These are phyloP conservation scores for Caenorhabditis sp. DNA, from an alignment of 2,888 invertebrate species.

Conservation along the genomic window DNA sequence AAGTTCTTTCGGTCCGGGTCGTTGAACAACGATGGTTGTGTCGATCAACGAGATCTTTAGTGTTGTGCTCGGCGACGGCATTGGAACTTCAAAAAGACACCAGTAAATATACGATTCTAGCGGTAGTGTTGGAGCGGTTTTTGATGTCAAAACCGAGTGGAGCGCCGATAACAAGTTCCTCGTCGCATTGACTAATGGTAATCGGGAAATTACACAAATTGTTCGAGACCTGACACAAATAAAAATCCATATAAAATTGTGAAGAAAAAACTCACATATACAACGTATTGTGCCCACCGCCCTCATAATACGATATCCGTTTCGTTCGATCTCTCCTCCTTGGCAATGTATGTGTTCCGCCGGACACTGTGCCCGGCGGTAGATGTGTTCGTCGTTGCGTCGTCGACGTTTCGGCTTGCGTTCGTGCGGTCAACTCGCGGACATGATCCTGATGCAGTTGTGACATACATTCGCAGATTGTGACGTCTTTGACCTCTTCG, in stretches of 20 bases:
- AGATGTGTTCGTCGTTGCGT: conserved; percentile 40
- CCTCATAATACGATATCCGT: conserved; percentile 79
- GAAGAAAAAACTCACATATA: conserved; percentile 77
- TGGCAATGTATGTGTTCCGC: conserved; percentile 68
- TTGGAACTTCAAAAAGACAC: conserved; percentile 87
- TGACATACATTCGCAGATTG: conserved; percentile 94
- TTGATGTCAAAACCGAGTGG: conserved; percentile 75
- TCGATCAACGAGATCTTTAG: conserved; percentile 73
- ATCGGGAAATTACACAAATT: conserved; percentile 88
- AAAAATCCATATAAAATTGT: no score
- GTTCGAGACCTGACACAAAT: conserved; percentile 77
- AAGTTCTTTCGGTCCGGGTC: conserved; percentile 78
- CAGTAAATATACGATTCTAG: conserved; percentile 94
- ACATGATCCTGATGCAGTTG: conserved; percentile 82
- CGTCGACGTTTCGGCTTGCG: conserved; percentile 12
- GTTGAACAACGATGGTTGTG: conserved; percentile 59
- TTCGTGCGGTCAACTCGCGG: conserved; percentile 54
- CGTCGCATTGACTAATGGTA: conserved; percentile 84
- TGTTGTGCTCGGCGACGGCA: conserved; percentile 88
- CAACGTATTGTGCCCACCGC: conserved; percentile 85
- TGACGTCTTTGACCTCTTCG: conserved; percentile 88
- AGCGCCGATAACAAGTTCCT: conserved; percentile 79
- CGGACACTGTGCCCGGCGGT: conserved; percentile 60
- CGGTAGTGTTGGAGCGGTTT: conserved; percentile 77
- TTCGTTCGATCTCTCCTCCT: conserved; percentile 57